Percentiles rank a stretch among this genome's conserved stretches.
phyloP scores from a whole-genome alignment of 92 coral and sea anemone genomes.

The Zoanthus sociatus region DNA sequence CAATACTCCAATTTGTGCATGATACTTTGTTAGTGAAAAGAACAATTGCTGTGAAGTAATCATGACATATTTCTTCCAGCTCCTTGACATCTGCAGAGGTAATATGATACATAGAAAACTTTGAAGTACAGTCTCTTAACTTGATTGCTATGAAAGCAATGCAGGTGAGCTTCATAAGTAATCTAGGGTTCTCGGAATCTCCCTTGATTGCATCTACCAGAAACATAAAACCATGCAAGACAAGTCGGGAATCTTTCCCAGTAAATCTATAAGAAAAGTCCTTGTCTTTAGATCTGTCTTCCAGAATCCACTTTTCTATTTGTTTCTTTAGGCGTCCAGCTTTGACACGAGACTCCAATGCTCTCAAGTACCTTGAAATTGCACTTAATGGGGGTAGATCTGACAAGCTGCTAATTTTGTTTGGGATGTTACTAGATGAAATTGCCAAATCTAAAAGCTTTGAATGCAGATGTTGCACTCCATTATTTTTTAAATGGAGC shows the following conservation, averaged over 20 bases:
- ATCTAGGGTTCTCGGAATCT: conserved; percentile 27
- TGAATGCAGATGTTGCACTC: conserved; percentile 25
- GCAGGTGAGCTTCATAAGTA: conserved; percentile 50
- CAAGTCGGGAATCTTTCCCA: conserved; percentile 58
- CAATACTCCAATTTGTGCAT: conserved; percentile 67
- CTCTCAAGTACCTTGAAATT: neutral
- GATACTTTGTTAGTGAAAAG: conserved; percentile 43
- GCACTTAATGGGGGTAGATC: neutral
- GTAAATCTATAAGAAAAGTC: conserved; percentile 59
- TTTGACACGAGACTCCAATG: neutral
- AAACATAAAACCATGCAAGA: conserved; percentile 61
- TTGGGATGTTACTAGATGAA: conserved; percentile 24
- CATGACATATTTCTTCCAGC: conserved; percentile 32
- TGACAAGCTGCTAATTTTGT: neutral
- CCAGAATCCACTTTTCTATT: conserved; percentile 57
- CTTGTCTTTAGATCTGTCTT: conserved; percentile 52
- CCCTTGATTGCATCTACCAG: conserved; percentile 60
- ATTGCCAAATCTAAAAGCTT: conserved; percentile 29
- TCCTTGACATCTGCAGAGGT: conserved; percentile 24
- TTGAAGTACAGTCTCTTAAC: conserved; percentile 57
- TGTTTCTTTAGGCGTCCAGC: conserved; percentile 45
- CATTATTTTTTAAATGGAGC: conserved; percentile 42
- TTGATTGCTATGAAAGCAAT: conserved; percentile 51
- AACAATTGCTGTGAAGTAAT: conserved; percentile 55
- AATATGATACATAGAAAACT: conserved; percentile 55